phyloP scores from a whole-genome alignment of 2,797 vertebrate genomes.

The Distichodus sexfasciatus region DNA sequence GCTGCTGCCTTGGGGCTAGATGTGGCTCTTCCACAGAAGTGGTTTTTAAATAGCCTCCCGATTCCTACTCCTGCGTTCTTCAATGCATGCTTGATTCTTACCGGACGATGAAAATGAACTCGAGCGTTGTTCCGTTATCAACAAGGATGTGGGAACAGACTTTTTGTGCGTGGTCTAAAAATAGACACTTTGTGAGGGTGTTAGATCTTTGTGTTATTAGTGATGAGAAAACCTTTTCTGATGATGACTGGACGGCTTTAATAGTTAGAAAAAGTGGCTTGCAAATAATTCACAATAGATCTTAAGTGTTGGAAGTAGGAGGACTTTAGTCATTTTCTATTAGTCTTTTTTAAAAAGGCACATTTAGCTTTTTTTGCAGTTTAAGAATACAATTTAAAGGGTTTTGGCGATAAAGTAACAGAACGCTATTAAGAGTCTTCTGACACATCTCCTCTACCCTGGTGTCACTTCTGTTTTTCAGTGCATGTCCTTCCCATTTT shows the following conservation, averaged over 20 bases:
- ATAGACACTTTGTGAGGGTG: conserved; percentile 9
- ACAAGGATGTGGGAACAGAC: conserved; percentile 1
- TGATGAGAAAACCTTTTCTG: background rate
- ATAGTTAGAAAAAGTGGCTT: background rate
- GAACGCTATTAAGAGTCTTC: too few relatives aligned
- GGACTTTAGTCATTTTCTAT: too few relatives aligned
- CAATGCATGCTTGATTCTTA: background rate
- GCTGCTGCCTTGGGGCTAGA: background rate
- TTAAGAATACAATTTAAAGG: too few relatives aligned
- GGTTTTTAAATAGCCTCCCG: background rate
- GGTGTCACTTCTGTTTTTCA: background rate
- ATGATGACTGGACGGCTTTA: background rate
- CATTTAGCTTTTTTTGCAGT: too few relatives aligned
- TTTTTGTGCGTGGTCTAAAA: conserved; percentile 17
- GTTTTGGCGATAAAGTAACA: too few relatives aligned
- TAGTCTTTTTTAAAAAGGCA: too few relatives aligned
- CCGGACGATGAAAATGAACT: background rate
- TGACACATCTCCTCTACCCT: background rate
- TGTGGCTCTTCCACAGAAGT: background rate
- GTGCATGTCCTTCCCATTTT: background rate
- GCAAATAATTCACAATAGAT: background rate
- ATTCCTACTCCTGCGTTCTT: too few relatives aligned
- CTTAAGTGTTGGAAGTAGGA: too few relatives aligned
- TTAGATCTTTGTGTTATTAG: background rate
- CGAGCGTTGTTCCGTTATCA: background rate